These are phyloP conservation scores for Drosophila tripunctata DNA, from an alignment of 2,888 invertebrate species.

Conservation along the genomic window DNA sequence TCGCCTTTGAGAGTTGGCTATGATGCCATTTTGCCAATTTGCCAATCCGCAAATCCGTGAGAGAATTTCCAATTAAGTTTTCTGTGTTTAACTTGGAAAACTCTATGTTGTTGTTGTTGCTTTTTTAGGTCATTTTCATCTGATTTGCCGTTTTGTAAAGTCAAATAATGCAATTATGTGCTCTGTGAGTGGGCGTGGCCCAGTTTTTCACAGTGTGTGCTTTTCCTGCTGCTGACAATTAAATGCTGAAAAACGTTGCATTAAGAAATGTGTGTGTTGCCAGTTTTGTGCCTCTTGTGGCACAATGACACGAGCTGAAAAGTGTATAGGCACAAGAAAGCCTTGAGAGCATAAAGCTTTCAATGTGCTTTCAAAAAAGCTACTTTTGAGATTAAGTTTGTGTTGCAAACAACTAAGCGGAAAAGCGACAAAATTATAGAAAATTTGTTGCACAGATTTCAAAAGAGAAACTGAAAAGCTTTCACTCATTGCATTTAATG, in stretches of 20 bases:
- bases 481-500: not conserved
- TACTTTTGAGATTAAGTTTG: too few species aligned
- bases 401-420: too few species aligned
- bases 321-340: not conserved
- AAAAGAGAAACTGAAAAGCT: not conserved
- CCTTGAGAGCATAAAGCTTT: not conserved
- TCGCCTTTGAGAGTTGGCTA: slow-evolving; percentile 19
- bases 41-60: slow-evolving; percentile 61
- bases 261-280: slow-evolving; percentile 56
- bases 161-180: slow-evolving; percentile 64
- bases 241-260: slow-evolving; percentile 29
- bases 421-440: too few species aligned
- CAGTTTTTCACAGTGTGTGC: slow-evolving; percentile 6
- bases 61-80: slow-evolving; percentile 77
- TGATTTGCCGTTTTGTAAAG: slow-evolving; percentile 19
- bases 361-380: too few species aligned
- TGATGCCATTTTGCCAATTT: slow-evolving; percentile 37
- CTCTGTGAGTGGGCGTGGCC: slow-evolving; percentile 59
- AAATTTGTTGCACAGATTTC: too few species aligned
- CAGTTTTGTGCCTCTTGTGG: slow-evolving; percentile 28
- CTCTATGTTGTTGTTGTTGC: not conserved
- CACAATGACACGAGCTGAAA: slow-evolving; percentile 33
- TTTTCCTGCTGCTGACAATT: slow-evolving; percentile 32
- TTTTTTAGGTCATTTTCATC: slow-evolving; percentile 55
- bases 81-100: slow-evolving; percentile 18